Evolutionary conservation across 2,113 vertebrate species (phyloP).

Genomic region (Nycticryphes semicollaris): DNA sequence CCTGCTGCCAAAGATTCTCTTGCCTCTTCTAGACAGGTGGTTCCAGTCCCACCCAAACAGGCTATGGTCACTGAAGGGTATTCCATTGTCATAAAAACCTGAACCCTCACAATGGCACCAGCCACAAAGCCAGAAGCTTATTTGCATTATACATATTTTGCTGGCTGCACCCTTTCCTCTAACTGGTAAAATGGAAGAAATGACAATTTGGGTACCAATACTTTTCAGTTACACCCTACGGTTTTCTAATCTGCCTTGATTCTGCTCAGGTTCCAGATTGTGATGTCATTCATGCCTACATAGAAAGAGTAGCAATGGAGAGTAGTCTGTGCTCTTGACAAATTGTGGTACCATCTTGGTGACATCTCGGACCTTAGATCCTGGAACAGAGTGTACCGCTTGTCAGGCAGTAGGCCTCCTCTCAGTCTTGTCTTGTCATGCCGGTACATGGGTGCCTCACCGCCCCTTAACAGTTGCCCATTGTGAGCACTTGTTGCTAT

Average conservation of each 20-base stretch:
- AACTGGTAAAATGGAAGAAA: not conserved
- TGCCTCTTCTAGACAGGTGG: not conserved
- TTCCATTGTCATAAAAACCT: not conserved
- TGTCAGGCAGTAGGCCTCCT: not conserved
- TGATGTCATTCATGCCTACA: not conserved
- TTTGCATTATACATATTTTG: not conserved
- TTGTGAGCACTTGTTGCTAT: accelerated
- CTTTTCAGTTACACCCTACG: not conserved
- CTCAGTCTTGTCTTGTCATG: not conserved
- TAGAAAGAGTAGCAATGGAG: not conserved
- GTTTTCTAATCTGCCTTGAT: not conserved
- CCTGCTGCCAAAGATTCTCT: not conserved
- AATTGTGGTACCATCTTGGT: not conserved
- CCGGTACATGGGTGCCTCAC: accelerated
- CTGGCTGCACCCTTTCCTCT: not conserved
- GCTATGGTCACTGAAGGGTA: not conserved
- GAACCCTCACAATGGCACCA: not conserved
- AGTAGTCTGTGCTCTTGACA: not conserved
- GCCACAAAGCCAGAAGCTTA: not conserved
- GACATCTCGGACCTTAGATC: not conserved
- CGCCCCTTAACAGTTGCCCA: not conserved
- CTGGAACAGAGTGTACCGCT: not conserved
- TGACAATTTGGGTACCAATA: no score
- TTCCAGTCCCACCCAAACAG: not conserved
- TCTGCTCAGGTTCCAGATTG: not conserved